Evolutionary conservation across 2,113 vertebrate species (phyloP).

Genomic region (Meleagris gallopavo): DNA sequence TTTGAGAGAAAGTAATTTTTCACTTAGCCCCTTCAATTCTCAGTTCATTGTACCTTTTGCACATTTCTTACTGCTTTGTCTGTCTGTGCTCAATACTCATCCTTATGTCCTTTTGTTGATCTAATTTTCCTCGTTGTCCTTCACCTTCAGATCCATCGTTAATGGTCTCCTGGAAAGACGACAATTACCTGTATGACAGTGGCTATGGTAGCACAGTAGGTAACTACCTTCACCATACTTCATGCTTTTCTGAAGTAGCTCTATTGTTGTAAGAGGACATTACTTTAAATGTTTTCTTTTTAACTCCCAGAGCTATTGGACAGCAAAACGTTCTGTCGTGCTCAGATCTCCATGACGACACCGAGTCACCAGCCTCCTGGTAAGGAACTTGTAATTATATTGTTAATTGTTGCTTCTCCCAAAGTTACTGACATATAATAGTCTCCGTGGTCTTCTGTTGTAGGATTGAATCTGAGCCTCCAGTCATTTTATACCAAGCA

Average conservation of each 20-base stretch:
- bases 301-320: constrained; percentile 77
- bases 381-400: constrained; percentile 65
- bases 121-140: neutral
- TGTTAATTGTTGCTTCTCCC: constrained; percentile 4
- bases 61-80: neutral
- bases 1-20: neutral
- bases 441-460: neutral
- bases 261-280: neutral
- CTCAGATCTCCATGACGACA: constrained; percentile 79
- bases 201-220: constrained; percentile 85
- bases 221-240: constrained; percentile 73
- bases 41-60: neutral
- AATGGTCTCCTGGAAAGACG: constrained; percentile 83
- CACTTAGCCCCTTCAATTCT: neutral
- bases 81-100: neutral
- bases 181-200: constrained; percentile 81
- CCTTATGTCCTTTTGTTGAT: neutral
- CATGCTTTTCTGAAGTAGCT: neutral
- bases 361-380: constrained; percentile 74
- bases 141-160: constrained; percentile 72
- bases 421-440: neutral
- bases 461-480: neutral
- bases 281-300: constrained; percentile 8
- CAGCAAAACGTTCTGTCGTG: constrained; percentile 80
- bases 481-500: neutral